Evolutionary conservation across 2,888 invertebrate species (phyloP).

Genomic region (Ptilodon capucinus): DNA sequence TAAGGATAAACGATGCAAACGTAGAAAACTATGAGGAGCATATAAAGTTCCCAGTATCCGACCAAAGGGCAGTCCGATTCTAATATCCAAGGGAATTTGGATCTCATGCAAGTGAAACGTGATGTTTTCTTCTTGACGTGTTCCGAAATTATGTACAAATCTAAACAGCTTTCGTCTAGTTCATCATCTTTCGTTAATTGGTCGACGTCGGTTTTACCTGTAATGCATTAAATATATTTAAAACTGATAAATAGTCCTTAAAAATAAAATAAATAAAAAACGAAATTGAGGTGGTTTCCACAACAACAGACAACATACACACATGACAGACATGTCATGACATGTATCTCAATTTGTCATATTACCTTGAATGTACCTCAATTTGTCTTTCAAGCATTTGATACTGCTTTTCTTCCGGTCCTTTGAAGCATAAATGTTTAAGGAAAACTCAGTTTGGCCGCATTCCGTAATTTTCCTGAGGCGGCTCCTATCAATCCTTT

Average conservation of each 20-base stretch:
- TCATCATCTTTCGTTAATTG: conserved; percentile 54
- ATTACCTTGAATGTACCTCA: conserved; percentile 71
- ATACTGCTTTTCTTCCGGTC: conserved; percentile 73
- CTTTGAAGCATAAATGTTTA: conserved; percentile 74
- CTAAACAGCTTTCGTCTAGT: conserved; percentile 66
- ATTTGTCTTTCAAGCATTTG: conserved; percentile 73
- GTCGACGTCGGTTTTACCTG: conserved; percentile 59
- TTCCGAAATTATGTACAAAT: conserved; percentile 72
- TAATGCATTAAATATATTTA: background rate
- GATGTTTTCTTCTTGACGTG: conserved; percentile 66
- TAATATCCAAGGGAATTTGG: conserved; percentile 75
- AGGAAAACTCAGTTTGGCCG: conserved; percentile 40
- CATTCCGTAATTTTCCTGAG: conserved; percentile 45
- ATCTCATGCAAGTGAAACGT: conserved; percentile 62
- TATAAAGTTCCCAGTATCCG: conserved; percentile 74
- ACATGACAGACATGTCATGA: no score
- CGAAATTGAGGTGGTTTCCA: background rate
- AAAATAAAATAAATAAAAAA: background rate
- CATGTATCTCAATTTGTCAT: no score
- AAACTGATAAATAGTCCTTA: background rate
- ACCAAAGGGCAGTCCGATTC: conserved; percentile 69
- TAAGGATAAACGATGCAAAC: conserved; percentile 76
- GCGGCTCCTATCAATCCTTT: conserved; percentile 54
- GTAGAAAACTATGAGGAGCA: conserved; percentile 64
- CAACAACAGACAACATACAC: no score